phyloP scores from a whole-genome alignment of 2,888 invertebrate genomes.

The Brachypalpus laphriformis region DNA sequence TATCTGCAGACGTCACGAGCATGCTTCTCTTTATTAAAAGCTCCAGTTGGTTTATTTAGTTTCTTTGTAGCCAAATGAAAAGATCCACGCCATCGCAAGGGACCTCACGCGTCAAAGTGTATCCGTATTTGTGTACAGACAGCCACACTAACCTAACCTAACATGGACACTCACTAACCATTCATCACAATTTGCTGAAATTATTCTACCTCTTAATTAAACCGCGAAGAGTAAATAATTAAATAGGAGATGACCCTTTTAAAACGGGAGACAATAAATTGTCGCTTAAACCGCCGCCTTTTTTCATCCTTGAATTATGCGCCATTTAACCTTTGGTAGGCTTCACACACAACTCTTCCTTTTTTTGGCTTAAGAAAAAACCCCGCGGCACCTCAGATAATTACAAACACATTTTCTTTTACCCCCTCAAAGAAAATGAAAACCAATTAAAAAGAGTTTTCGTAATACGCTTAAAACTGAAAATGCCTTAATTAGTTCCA shows the following conservation, averaged over 20 bases:
- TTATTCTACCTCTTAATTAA: not conserved
- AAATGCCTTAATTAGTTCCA: conserved; percentile 66
- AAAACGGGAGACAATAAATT: not conserved
- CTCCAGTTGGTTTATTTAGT: no score
- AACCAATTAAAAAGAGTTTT: conserved; percentile 69
- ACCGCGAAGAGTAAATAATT: not conserved
- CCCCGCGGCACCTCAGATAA: conserved; percentile 41
- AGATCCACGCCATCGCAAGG: no score
- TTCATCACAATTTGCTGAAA: conserved; percentile 8
- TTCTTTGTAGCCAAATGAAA: no score
- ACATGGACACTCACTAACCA: no score
- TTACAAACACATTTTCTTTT: conserved; percentile 42
- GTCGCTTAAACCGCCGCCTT: not conserved
- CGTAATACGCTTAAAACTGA: conserved; percentile 48
- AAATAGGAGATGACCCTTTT: not conserved
- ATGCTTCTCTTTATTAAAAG: no score
- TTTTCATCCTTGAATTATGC: conserved; percentile 7
- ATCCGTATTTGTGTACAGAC: no score
- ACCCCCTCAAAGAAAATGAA: conserved; percentile 18
- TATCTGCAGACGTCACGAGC: no score
- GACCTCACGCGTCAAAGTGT: no score
- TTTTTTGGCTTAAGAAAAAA: not conserved
- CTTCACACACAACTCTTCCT: not conserved
- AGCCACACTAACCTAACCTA: no score
- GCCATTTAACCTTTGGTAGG: conserved; percentile 21